A percentile compares a stretch with the other conserved stretches of the same genome.
Evolutionary conservation across 2,888 invertebrate genomes (phyloP).

Genomic region (Agrochola lychnidis): DNA sequence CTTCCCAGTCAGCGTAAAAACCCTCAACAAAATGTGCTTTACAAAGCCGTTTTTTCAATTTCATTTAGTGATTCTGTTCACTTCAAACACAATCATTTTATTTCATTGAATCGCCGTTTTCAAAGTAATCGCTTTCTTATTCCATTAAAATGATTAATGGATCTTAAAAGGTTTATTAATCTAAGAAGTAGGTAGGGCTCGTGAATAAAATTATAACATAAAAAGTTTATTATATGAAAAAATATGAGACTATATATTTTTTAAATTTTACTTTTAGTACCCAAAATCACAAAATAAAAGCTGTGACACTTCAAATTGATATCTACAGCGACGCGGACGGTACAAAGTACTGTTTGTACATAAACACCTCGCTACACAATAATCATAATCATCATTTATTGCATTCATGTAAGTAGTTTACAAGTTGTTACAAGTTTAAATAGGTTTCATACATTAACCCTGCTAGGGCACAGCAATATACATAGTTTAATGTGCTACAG

Average conservation of each 20-base stretch:
- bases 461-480: no score
- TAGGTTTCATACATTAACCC: no score
- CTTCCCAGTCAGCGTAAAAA: background rate
- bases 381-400: no score
- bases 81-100: background rate
- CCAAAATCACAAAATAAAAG: background rate
- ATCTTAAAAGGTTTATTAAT: background rate
- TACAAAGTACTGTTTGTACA: constrained; percentile 2
- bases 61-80: constrained; percentile 40
- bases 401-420: no score
- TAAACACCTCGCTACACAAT: constrained; percentile 69
- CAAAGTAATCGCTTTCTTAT: background rate
- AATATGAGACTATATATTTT: background rate
- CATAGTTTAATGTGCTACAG: no score
- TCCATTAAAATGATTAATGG: constrained; percentile 30
- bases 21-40: background rate
- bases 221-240: background rate
- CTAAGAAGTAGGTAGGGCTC: background rate
- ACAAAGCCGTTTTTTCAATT: constrained; percentile 43
- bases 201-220: background rate
- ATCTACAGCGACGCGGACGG: background rate
- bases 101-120: background rate
- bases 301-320: background rate
- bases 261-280: background rate
- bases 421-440: no score